A percentile compares a stretch with the other conserved stretches of the same genome.
These are phyloP conservation scores for Oenanthe melanoleuca DNA, from an alignment of 2,113 vertebrate species.

Conservation along the genomic window DNA sequence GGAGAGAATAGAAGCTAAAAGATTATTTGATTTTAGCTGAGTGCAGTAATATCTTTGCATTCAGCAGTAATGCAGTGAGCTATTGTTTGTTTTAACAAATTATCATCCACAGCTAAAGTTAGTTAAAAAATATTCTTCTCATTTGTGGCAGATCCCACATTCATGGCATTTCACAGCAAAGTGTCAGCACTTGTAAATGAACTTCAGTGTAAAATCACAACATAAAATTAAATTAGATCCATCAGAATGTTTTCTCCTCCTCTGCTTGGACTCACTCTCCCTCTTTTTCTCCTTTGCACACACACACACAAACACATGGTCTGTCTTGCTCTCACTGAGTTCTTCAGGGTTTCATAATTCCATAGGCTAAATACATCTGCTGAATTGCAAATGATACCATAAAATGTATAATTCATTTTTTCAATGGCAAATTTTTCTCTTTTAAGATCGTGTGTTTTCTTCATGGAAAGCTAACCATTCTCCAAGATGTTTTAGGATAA, in stretches of 20 bases:
- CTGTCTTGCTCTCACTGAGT: neutral
- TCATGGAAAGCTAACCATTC: neutral
- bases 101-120: slow-evolving; percentile 72
- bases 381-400: neutral
- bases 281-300: neutral
- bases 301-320: neutral
- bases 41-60: slow-evolving; percentile 69
- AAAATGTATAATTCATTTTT: neutral
- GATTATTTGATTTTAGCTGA: slow-evolving; percentile 80
- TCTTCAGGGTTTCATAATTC: neutral
- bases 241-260: slow-evolving; percentile 58
- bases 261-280: neutral
- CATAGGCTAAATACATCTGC: neutral
- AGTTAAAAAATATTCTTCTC: slow-evolving; percentile 60
- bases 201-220: slow-evolving; percentile 62
- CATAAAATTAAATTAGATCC: slow-evolving; percentile 71
- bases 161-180: slow-evolving; percentile 57
- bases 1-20: slow-evolving; percentile 72
- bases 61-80: slow-evolving; percentile 35
- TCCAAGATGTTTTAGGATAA: neutral
- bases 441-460: neutral
- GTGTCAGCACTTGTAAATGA: slow-evolving; percentile 64
- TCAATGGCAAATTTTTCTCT: neutral
- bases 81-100: slow-evolving; percentile 82
- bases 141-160: slow-evolving; percentile 60